Percentiles rank a stretch among this genome's conserved stretches.
phyloP scores from a whole-genome alignment of 2,888 invertebrate genomes.

The Hydropsyche betteni region DNA sequence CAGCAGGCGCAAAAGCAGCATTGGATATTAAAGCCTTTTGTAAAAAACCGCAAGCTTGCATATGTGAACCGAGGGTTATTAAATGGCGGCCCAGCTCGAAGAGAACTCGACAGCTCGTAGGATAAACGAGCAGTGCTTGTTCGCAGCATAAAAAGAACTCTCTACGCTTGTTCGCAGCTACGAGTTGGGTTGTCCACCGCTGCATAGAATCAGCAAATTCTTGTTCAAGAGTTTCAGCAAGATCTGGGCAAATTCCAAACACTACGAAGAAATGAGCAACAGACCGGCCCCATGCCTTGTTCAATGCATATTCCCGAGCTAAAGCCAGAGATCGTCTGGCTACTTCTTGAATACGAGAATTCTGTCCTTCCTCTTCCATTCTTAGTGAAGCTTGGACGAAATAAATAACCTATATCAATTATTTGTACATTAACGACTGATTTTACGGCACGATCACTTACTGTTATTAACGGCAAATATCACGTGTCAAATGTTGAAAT shows the following conservation, averaged over 20 bases:
- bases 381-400: too few relatives aligned
- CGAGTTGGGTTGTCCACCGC: not conserved
- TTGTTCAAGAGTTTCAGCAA: not conserved
- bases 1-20: constrained; percentile 66
- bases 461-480: too few relatives aligned
- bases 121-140: constrained; percentile 43
- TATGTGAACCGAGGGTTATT: constrained; percentile 57
- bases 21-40: constrained; percentile 64
- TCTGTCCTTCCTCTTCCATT: too few relatives aligned
- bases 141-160: constrained; percentile 6
- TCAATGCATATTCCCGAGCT: too few relatives aligned
- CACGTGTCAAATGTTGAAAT: too few relatives aligned
- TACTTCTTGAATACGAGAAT: too few relatives aligned
- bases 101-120: constrained; percentile 44
- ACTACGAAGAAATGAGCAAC: too few relatives aligned
- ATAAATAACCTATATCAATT: too few relatives aligned
- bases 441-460: too few relatives aligned
- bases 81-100: not conserved
- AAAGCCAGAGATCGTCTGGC: too few relatives aligned
- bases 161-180: not conserved
- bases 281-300: too few relatives aligned
- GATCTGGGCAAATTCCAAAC: not conserved
- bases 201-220: not conserved
- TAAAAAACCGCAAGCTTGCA: constrained; percentile 69
- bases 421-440: too few relatives aligned